Base-by-base conservation (phyloP, 2,888 invertebrate genomes). In the Plutella xylostella region DNA sequence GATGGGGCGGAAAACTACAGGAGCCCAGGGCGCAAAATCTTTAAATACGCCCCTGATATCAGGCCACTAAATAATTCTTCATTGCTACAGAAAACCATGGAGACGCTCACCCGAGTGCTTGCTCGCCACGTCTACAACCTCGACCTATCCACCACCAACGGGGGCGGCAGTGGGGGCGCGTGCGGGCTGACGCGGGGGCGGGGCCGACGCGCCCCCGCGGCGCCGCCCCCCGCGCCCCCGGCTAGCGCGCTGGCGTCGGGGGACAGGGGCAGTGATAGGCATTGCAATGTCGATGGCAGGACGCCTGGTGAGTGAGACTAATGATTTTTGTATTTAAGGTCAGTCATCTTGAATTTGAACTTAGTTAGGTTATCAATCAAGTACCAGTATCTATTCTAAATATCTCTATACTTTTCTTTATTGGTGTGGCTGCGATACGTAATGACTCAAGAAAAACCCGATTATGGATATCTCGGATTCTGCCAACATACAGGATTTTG, bases 61-160 rank as follows among this genome's bases (percentile, higher is more conserved):
- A n/a, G n/a, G n/a, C n/a, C n/a, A n/a, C n/a, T n/a, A n/a, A n/a
- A n/a, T 25, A 5, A 5, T 7, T 25, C 25, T 17, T 25, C 37
- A 17, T 46, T 45, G 2, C 64, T 66, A 0, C 56, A 94, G 90
- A 96, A 96, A 90, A 96, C 96, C n/a, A 90, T 98, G 89, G 97
- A 97, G 66, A 98, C 97, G 0, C 72, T 98, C 54, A 98, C 98
- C 0, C 87, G 97, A 50, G 97, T 98, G 30, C 85, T 99, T 47
- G 97, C 97, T 0, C 89, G 96, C 15, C 96, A 98, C 69, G 96
- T 98, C 18, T 98, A 98, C 68, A 92, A 93, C 55, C 85, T 98
- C 52, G 98, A 98, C 80, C 80, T 98, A 53, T 91, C 92, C 41
- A 96, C 97, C 75, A 76, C 94, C 43, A 94, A 92, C 2, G 67